phyloP scores from a whole-genome alignment of 2,113 vertebrate species.

The Octodon degus region DNA sequence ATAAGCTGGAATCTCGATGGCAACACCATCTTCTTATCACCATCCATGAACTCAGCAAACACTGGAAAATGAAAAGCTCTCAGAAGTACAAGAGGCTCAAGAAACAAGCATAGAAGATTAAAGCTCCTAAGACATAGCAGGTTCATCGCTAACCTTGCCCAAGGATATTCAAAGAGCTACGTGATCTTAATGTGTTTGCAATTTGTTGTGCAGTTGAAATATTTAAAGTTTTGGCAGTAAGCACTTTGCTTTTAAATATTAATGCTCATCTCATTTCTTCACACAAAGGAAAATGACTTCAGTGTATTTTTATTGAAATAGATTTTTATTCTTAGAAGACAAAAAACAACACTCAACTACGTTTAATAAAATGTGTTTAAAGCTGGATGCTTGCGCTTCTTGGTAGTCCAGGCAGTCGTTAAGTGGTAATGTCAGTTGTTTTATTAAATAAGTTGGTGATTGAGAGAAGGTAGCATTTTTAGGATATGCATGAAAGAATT shows the following conservation, averaged over 20 bases:
- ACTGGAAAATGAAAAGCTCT: slow-evolving; percentile 91
- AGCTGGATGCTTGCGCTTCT: slow-evolving; percentile 29
- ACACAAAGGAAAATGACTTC: slow-evolving; percentile 40
- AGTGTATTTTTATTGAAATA: slow-evolving; percentile 55
- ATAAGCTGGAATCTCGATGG: too few relatives aligned
- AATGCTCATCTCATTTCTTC: slow-evolving; percentile 51
- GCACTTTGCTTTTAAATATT: slow-evolving; percentile 55
- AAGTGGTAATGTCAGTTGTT: not conserved
- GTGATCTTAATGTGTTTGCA: not conserved
- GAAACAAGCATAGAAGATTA: slow-evolving; percentile 90
- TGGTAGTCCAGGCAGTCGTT: slow-evolving; percentile 38
- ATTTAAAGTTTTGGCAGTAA: slow-evolving; percentile 35
- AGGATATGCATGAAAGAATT: not conserved
- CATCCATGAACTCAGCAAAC: too few relatives aligned
- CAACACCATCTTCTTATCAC: too few relatives aligned
- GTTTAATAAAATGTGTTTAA: slow-evolving; percentile 63
- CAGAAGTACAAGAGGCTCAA: slow-evolving; percentile 93
- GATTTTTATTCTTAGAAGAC: slow-evolving; percentile 57
- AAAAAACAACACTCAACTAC: slow-evolving; percentile 38
- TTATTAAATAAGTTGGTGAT: slow-evolving; percentile 24
- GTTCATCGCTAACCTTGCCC: not conserved
- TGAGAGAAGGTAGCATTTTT: slow-evolving; percentile 43
- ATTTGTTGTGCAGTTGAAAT: not conserved
- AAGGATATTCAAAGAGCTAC: not conserved
- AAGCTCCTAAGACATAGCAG: slow-evolving; percentile 86